Evolutionary conservation across 2,888 invertebrate species (phyloP), one percentile per base, ranked within the genome.

Genomic region (Acanthococcus lagerstroemiae): DNA sequence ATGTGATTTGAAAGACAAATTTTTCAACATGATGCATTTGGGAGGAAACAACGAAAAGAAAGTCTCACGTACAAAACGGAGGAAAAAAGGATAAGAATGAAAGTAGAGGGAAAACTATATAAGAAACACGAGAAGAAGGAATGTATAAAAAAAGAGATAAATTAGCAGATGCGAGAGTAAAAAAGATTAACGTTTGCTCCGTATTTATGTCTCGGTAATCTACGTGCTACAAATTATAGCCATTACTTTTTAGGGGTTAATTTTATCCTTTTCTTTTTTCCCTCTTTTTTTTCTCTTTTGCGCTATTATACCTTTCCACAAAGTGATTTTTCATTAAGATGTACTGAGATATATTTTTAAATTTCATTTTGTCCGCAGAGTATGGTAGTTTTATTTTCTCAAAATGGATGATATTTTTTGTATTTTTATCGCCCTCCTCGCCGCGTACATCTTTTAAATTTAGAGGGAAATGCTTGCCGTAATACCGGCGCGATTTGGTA

Each of bases 251-350:
- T 54, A 63, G 63, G 63, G 63, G 63, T 52, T 63, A 52, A 63
- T 52, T 63, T 52, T 52, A 44, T 52, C 54, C 54, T 63, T 63
- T 63, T 54, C 44, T 54, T 30, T 45, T 30, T 37, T 50, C 17
- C 17, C 17, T 50, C 17, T 48, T 5, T 54, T 30, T 45, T 30
- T 37, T 50, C 17, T 50, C 17, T 50, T 50, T 48, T 5, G n/a
- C 26, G 55, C 55, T 63, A 63, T 63, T 63, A 63, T 63, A 52
- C 54, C 54, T 63, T 63, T 54, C 63, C 63, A 44, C 63, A 63
- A 63, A 63, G 63, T 54, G 63, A 63, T 63, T 63, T 63, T 63
- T 63, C 63, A 63, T 63, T 63, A 63, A 63, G 52, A 54, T 52
- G 54, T 63, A 54, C 30, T 37, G 50, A 63, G 52, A 63, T 63